Evolutionary conservation across 2,888 invertebrate species (phyloP), one percentile per base, ranked within the genome.

Genomic region (Amphipoea oculea): DNA sequence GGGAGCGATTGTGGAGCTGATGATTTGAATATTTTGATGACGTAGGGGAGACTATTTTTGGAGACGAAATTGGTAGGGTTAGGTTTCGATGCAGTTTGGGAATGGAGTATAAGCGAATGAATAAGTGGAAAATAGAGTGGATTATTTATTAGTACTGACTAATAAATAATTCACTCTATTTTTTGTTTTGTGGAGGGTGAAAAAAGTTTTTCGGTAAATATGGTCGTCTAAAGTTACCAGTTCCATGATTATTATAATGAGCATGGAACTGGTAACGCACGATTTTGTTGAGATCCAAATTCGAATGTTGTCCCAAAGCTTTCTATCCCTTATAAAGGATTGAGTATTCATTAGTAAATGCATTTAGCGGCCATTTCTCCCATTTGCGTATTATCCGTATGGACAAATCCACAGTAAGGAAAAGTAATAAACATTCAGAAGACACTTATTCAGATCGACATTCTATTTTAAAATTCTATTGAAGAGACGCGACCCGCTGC

Each of bases 1-100:
- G 76, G 65, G 76, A 75, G 77, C 79, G 68, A 83, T 75, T 73
- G 79, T 60, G 72, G 62, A 72, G 54, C 40, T 75, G 76, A 85
- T 85, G 69, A 81, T 87, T 85, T 87, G 81, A 85, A 87, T 85
- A 85, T 85, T 85, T 81, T 87, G 77, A 85, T 87, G 85, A 81
- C 68, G 72, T n/a, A 20, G 40, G 51, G 67, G 48, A n/a, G 29
- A 66, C 68, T 85, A 81, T 42, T 79, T 84, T 81, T 72, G 71
- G 57, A 72, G 7, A 29, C 23, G 54, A 62, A 79, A 69, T 85
- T 69, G 81, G 73, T 71, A 85, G 73, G 63, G 57, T 85, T 80
- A 80, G 69, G 40, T 69, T 69, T 54, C 20, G 67, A 81, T 54
- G 51, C 62, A 65, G 20, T 78, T 66, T 60, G 14, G 11, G 36